Evolutionary conservation across 2,797 vertebrate species (phyloP), one percentile per base, ranked within the genome.

Genomic region (Nannoperca obscura): DNA sequence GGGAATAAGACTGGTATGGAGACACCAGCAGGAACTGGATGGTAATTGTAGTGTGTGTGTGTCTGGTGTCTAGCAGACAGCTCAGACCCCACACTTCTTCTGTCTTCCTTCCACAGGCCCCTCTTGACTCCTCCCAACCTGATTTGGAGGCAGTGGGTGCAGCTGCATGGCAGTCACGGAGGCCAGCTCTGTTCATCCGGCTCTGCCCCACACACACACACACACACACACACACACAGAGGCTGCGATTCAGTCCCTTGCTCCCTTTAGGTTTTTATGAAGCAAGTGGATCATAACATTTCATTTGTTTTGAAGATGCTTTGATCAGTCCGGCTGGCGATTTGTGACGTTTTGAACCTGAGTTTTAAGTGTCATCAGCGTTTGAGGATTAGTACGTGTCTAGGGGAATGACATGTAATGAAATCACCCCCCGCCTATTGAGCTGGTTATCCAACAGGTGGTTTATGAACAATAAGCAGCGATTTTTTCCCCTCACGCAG

Each of bases 151-250:
- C 85, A 87, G 79, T 74, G 82, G 82, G 77, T 89, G 88, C 91
- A 94, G 93, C 93, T 95, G 93, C 84, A 81, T 78, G 80, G 79
- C 86, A 91, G 89, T 85, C 86, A 74, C 1, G 71, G 72, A 83
- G 81, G 84, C 82, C 87, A 86, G 81, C 73, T 74, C 72, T 59
- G 74, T 76, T 84, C 84, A 76, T 85, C 87, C 40, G 34, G 81
- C 76, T 73, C 80, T 74, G 74, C 67, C 85, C 74, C 82, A 87
- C 71, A 82, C 84, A 82, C 69, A 58, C 58, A 65, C 38, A 57
- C 65, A 69, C 38, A 34, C 13, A 32, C 30, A 32, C 30, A 32
- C 30, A 32, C 30, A 32, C 30, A 32, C 30, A 32, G 3, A 32
- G 2, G 60, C 55, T 57, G 86, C 90, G 88, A 93, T 86, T 92